A percentile compares a stretch with the other conserved stretches of the same genome.
phyloP scores from a whole-genome alignment of 2,113 vertebrate genomes.

The Hippocampus zosterae region DNA sequence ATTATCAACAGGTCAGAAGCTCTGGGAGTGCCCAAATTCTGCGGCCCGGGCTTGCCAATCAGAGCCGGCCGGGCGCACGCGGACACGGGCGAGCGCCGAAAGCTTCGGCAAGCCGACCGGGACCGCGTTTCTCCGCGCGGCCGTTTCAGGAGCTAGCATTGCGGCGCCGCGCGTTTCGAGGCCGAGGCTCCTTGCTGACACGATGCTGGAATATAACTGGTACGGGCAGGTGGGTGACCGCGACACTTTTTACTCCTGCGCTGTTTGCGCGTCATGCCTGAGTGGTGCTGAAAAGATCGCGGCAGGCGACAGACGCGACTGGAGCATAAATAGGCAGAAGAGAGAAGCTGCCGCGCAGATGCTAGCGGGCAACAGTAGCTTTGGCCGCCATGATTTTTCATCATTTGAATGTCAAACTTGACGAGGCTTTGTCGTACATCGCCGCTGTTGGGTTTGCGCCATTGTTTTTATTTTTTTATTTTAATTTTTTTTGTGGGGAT shows the following conservation, averaged over 20 bases:
- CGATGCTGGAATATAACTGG: slow-evolving; percentile 97
- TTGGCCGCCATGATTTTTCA: slow-evolving; percentile 1
- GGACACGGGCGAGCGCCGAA: slow-evolving; percentile 46
- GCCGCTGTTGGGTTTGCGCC: neutral
- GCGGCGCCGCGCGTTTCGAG: slow-evolving; percentile 18
- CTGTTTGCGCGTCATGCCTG: neutral
- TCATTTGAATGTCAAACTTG: slow-evolving; percentile 23
- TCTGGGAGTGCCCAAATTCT: slow-evolving; percentile 88
- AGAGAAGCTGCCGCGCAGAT: neutral
- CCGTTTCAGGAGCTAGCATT: slow-evolving; percentile 19
- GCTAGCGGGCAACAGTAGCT: neutral
- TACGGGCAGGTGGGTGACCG: slow-evolving; percentile 89
- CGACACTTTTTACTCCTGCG: slow-evolving; percentile 13
- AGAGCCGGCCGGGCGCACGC: slow-evolving; percentile 32
- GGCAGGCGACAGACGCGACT: no score
- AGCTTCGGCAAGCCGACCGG: slow-evolving; percentile 39
- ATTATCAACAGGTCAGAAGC: slow-evolving; percentile 99
- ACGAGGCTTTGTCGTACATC: neutral
- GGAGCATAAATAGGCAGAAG: neutral
- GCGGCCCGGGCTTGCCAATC: slow-evolving; percentile 58
- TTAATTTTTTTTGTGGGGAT: neutral
- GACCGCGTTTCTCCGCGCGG: neutral
- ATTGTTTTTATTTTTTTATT: neutral
- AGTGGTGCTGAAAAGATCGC: neutral
- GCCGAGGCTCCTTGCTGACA: slow-evolving; percentile 14